Base-by-base conservation (phyloP, 2,888 invertebrate species). In the Ichneumon xanthorius region DNA sequence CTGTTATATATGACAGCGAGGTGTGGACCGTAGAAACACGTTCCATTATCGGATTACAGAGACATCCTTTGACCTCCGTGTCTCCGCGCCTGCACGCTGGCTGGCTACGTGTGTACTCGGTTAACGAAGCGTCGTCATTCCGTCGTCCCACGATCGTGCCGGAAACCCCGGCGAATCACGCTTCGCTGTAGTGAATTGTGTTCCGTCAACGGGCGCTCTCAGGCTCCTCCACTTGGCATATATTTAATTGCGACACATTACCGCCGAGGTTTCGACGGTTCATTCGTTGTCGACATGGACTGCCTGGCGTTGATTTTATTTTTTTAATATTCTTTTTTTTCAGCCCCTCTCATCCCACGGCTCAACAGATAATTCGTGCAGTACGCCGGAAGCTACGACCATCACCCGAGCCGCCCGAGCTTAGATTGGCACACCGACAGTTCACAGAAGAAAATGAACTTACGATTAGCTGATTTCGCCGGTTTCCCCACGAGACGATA, bases 41-140 rank as follows among this genome's bases (percentile, higher is more conserved):
- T 77, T 82, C 77, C 78, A 82, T 82, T 82, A 82, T 82, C 78
- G 82, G 82, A 82, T 82, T 78, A 67, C 72, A 67, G 45, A 37
- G 55, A 67, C 67, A 63, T 82, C 82, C 82, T 78, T 82, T 82
- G 77, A 82, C 82, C 82, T 70, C 16, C 22, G 63, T 77, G 63
- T 82, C 70, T 63, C 61, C 45, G 37, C 58, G 53, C 68, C 48
- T 53, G 30, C 50, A 19, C 63, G 63, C 11, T 14, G 16, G 70
- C 45, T 22, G 58, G 37, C 33, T 48, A 19, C 30, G 72, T 67
- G 78, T 82, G 77, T 82, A 45, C 77, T 72, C 72, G 77, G 77
- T 78, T 82, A 82, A 82, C 82, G 82, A 82, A 78, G 77, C 82
- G 78, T 82, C 48, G 72, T 55, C 71, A 72, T 82, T 77, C 72